Base-by-base conservation (phyloP, 1,140 invertebrate genomes). In the Aradophagus sp. region DNA sequence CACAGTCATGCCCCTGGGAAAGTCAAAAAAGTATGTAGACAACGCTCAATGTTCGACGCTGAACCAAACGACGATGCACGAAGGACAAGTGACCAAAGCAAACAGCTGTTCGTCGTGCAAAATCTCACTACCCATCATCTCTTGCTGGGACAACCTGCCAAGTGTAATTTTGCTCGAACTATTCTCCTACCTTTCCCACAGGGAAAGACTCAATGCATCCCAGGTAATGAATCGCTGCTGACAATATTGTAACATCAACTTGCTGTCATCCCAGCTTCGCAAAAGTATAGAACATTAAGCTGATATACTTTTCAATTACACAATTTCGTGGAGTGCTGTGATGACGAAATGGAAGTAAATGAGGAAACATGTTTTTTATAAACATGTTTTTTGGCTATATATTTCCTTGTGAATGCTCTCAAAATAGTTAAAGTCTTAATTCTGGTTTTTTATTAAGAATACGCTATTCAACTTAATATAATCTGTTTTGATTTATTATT, bases 161-260 rank as follows among this genome's bases (percentile, higher is more conserved):
- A 89, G 87, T 77, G 87, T 91, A 52, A 87, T 90, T 66, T 84
- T 90, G 66, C 85, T 90, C 27, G 88, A 90, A 79, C 87, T 91
- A 67, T 88, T 89, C 77, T 88, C 87, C 13, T 89, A 90, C 78
- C 80, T 91, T 53, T 80, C 87, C 1, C 80, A 85, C 48, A 77
- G 86, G 65, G 88, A 88, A 75, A 85, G 87, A 77, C 82, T 90
- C 38, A 86, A 76, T 77, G 88, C 89, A 23, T 89, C 88, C 5
- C 87, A 88, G 80, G 84, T 85, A 80, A 34, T 3, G 14, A 34
- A 6, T 8, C 4, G 5, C 14, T 34, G 5, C 8, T 34, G 11
- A 5, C n/a, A 31, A 31, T 31, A 23, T 5, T 23, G 8, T 5
- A 4, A 23, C 8, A 23, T 23, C 20, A 23, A 8, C 20, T 20